Percentiles rank a stretch among this genome's conserved stretches.
Conservation (phyloP, 2,797 vertebrate genomes). For the Danionella dracula region DNA sequence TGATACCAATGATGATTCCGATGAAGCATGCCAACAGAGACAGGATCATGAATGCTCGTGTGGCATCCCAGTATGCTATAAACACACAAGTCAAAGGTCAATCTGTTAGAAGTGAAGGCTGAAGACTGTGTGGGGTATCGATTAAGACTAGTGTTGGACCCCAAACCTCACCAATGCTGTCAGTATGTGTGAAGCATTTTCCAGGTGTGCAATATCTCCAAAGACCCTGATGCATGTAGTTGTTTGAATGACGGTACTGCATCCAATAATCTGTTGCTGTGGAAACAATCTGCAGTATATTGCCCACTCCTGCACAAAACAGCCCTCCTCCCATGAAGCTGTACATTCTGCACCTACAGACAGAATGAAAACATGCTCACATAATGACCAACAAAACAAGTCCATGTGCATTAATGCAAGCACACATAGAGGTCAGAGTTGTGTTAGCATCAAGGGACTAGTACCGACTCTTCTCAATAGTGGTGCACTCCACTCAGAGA, state of each 20-base stretch:
- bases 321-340: conserved; percentile 74
- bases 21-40: conserved; percentile 68
- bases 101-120: too few relatives aligned
- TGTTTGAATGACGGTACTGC: conserved; percentile 69
- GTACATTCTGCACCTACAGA: conserved; percentile 71
- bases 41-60: conserved; percentile 69
- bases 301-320: conserved; percentile 73
- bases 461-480: conserved; percentile 33
- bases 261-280: conserved; percentile 78
- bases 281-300: conserved; percentile 76
- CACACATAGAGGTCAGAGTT: conserved; percentile 19
- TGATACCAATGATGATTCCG: conserved; percentile 69
- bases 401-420: conserved; percentile 1
- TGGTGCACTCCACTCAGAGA: conserved; percentile 55
- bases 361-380: conserved; percentile 35
- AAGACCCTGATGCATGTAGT: conserved; percentile 70
- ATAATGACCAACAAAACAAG: background rate
- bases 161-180: conserved; percentile 59
- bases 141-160: too few relatives aligned
- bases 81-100: conserved; percentile 39
- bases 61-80: conserved; percentile 66
- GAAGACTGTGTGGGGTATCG: too few relatives aligned
- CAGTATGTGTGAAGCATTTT: conserved; percentile 66
- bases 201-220: conserved; percentile 67
- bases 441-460: conserved; percentile 53